These are phyloP conservation scores for Parasteatoda lunata DNA, from an alignment of 2,888 invertebrate genomes.

Conservation along the genomic window DNA sequence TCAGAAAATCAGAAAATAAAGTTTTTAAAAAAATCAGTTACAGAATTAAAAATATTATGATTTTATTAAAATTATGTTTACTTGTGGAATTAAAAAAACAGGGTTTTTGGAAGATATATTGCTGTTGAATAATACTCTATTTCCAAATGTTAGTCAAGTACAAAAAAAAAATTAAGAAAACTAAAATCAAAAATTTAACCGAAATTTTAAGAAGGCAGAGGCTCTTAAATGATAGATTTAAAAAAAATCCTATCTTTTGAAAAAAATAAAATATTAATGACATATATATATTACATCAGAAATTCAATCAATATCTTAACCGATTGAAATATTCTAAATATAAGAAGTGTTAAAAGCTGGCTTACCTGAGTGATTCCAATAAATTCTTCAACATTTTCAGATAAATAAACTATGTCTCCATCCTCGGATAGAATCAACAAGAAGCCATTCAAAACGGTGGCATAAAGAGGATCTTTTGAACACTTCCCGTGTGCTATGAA, in stretches of 20 bases:
- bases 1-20: no score
- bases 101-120: no score
- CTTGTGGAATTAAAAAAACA: no score
- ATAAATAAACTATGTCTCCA: constrained; percentile 93
- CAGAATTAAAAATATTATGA: no score
- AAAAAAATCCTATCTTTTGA: neutral
- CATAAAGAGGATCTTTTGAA: constrained; percentile 79
- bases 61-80: no score
- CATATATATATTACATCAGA: no score
- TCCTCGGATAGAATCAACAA: constrained; percentile 88
- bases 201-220: neutral
- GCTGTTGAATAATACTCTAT: no score
- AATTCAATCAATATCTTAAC: neutral
- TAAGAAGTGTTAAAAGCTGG: constrained; percentile 23
- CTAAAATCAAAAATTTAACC: no score
- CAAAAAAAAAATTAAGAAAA: no score
- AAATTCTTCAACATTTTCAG: constrained; percentile 91
- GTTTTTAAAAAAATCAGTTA: no score
- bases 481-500: neutral
- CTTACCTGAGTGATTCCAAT: constrained; percentile 93
- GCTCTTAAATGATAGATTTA: neutral
- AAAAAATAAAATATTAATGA: neutral
- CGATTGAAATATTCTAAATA: neutral
- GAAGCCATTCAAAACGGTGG: constrained; percentile 92
- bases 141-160: no score